These are phyloP conservation scores for Miniopterus natalensis DNA, from an alignment of 2,113 vertebrate species.

Conservation along the genomic window DNA sequence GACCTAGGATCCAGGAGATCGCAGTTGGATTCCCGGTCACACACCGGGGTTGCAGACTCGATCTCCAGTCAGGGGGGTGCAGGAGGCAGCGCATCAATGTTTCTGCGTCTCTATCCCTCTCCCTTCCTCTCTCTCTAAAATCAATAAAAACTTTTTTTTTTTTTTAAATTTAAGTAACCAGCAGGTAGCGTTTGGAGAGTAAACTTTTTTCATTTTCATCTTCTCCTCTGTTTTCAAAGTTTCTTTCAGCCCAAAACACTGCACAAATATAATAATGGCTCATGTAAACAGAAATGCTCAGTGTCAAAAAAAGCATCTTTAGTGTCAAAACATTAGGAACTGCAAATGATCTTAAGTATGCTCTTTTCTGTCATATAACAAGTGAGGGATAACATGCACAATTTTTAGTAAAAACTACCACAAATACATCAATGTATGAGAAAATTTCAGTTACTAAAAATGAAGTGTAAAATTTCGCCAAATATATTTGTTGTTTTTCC, in stretches of 20 bases:
- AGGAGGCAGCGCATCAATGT: too few species aligned
- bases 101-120: too few species aligned
- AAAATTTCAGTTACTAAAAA: conserved; percentile 29
- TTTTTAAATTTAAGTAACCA: conserved; percentile 41
- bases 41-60: too few species aligned
- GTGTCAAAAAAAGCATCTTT: background rate
- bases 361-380: background rate
- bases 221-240: conserved; percentile 74
- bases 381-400: background rate
- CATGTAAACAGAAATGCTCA: conserved; percentile 71
- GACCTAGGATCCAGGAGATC: too few species aligned
- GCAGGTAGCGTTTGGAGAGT: background rate
- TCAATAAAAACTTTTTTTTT: too few species aligned
- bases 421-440: background rate
- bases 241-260: conserved; percentile 69
- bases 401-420: conserved; percentile 23
- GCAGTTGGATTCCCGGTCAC: too few species aligned
- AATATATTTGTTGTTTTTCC: conserved; percentile 28
- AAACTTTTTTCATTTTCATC: conserved; percentile 56
- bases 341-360: background rate
- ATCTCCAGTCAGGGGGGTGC: too few species aligned
- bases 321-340: background rate
- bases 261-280: conserved; percentile 5
- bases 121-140: too few species aligned
- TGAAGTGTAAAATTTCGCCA: conserved; percentile 1